A percentile compares a stretch with the other conserved stretches of the same genome.
Conservation (phyloP, 2,113 vertebrate genomes). For the Xiphias gladius region DNA sequence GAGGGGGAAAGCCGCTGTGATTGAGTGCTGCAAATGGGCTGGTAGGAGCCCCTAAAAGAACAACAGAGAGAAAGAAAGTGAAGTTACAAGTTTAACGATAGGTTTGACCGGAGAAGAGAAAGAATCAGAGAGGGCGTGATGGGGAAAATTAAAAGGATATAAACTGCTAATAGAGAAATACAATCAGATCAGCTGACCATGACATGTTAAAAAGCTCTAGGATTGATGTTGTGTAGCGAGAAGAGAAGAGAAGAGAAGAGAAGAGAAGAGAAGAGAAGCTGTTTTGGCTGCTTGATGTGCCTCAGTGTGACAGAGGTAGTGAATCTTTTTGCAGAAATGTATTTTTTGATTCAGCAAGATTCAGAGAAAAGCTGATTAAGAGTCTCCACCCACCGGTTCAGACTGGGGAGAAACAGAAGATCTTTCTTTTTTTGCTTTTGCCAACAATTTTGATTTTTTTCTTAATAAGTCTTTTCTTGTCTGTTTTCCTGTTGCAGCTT, state of each 20-base stretch:
- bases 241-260: slow-evolving; percentile 23
- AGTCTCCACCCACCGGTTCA: slow-evolving; percentile 26
- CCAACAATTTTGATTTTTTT: neutral
- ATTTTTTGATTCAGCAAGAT: slow-evolving; percentile 34
- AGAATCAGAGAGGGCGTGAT: neutral
- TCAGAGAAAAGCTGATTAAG: slow-evolving; percentile 42
- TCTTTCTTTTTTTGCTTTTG: neutral
- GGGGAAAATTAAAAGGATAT: slow-evolving; percentile 28
- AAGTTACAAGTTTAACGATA: neutral
- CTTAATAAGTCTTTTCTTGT: neutral
- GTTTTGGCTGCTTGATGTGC: slow-evolving; percentile 19
- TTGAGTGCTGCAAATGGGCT: slow-evolving; percentile 21
- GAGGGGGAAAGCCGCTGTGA: neutral
- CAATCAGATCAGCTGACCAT: slow-evolving; percentile 33
- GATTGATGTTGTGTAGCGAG: neutral
- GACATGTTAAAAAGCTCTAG: slow-evolving; percentile 47
- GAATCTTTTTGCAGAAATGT: slow-evolving; percentile 35
- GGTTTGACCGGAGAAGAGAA: neutral
- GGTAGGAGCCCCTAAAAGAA: neutral
- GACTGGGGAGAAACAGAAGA: neutral
- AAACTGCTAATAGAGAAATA: slow-evolving; percentile 12
- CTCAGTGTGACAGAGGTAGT: slow-evolving; percentile 26
- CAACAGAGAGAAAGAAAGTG: neutral
- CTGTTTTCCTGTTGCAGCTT: neutral
- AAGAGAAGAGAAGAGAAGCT: slow-evolving; percentile 23